Evolutionary conservation across 2,797 vertebrate genomes (phyloP).

Genomic region (Zonotrichia albicollis): DNA sequence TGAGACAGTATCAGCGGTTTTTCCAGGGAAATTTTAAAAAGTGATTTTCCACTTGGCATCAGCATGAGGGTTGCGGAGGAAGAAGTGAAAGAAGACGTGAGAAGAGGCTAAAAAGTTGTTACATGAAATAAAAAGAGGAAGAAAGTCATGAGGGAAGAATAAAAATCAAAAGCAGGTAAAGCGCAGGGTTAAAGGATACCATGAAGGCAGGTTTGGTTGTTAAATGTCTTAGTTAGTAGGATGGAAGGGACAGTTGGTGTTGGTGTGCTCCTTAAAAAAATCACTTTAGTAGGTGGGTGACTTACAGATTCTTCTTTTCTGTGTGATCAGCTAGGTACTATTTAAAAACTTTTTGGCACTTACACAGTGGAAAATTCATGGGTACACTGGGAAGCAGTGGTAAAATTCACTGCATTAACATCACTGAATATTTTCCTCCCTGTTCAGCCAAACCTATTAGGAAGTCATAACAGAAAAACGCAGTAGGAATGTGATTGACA

Average conservation of each 20-base stretch:
- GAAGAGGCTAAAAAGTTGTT: not conserved
- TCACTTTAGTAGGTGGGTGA: not conserved
- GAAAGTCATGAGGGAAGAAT: not conserved
- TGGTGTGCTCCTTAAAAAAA: not conserved
- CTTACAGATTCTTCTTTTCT: not conserved
- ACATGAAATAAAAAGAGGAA: not conserved
- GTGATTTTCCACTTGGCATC: not conserved
- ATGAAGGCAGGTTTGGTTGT: not conserved
- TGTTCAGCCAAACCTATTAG: conserved; percentile 42
- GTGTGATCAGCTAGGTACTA: not conserved
- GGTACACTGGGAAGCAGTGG: conserved; percentile 2
- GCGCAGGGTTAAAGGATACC: not conserved
- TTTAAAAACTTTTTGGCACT: conserved; percentile 6
- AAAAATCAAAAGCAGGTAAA: not conserved
- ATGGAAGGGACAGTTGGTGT: not conserved
- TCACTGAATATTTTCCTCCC: conserved; percentile 45
- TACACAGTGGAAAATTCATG: conserved; percentile 9
- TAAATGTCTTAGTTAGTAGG: not conserved
- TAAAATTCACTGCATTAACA: conserved; percentile 23
- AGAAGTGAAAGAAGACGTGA: not conserved
- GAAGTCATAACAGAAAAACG: conserved; percentile 11
- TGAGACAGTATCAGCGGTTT: not conserved
- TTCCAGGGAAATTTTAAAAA: not conserved
- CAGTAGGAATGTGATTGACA: conserved; percentile 24
- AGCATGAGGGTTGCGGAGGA: not conserved